A percentile compares a stretch with the other conserved stretches of the same genome.
Evolutionary conservation across 2,797 vertebrate species (phyloP).

Genomic region (Anableps anableps): DNA sequence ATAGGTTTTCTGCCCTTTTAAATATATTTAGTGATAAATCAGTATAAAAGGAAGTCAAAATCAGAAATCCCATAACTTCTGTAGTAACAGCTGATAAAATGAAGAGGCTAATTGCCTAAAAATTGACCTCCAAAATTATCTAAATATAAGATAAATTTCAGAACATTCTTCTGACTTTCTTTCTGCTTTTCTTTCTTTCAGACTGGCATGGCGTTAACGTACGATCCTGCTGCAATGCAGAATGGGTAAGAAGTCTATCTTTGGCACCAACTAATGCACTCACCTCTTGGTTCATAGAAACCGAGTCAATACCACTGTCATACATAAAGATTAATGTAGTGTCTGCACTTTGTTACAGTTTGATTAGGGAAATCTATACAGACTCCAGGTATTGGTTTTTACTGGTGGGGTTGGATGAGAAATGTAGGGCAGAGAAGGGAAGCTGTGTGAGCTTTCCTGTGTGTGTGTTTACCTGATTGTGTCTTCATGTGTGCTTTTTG

Average conservation of each 20-base stretch:
- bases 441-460: conserved; percentile 29
- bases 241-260: conserved; percentile 89
- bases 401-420: conserved; percentile 26
- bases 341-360: conserved; percentile 70
- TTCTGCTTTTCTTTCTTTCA: conserved; percentile 72
- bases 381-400: conserved; percentile 53
- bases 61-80: not conserved
- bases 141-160: not conserved
- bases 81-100: not conserved
- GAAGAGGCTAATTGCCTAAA: not conserved
- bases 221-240: conserved; percentile 95
- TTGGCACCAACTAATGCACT: conserved; percentile 58
- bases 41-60: not conserved
- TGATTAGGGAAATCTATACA: conserved; percentile 67
- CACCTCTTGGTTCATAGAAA: conserved; percentile 53
- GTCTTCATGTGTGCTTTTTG: conserved; percentile 19
- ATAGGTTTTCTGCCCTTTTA: not conserved
- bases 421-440: conserved; percentile 21
- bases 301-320: conserved; percentile 67
- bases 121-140: not conserved
- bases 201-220: conserved; percentile 97
- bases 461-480: conserved; percentile 13
- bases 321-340: conserved; percentile 73
- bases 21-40: not conserved
- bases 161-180: conserved; percentile 17